phyloP scores from a whole-genome alignment of 2,888 invertebrate genomes.

The Machimus atricapillus region DNA sequence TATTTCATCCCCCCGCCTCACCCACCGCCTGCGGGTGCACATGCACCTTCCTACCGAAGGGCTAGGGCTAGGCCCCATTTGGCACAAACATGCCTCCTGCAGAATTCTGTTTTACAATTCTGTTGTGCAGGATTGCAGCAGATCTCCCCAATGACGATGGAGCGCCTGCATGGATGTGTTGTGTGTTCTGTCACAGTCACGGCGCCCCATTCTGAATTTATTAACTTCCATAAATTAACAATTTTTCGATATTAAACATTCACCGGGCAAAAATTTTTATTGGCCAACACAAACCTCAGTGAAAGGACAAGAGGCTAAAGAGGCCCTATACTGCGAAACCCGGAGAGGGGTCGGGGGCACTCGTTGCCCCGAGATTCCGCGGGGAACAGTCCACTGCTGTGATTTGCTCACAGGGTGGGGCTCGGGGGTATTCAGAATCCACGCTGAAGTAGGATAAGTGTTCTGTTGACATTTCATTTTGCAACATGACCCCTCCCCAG shows the following conservation, averaged over 20 bases:
- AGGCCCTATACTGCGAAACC: background rate
- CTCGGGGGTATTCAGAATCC: background rate
- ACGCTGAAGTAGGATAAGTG: background rate
- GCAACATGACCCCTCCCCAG: background rate
- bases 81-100: background rate
- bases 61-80: background rate
- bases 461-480: background rate
- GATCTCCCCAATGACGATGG: background rate
- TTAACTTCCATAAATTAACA: conserved; percentile 37
- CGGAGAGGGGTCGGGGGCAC: too few relatives aligned
- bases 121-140: background rate
- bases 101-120: background rate
- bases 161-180: background rate
- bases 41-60: background rate
- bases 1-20: background rate
- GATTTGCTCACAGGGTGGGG: background rate
- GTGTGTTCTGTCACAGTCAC: background rate
- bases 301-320: background rate
- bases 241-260: conserved; percentile 26
- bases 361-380: background rate
- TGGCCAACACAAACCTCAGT: background rate
- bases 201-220: conserved; percentile 19
- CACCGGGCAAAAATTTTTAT: background rate
- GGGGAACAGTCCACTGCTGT: background rate
- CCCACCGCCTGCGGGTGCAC: background rate